Conservation (phyloP, 2,113 vertebrate genomes). For the Tichodroma muraria region DNA sequence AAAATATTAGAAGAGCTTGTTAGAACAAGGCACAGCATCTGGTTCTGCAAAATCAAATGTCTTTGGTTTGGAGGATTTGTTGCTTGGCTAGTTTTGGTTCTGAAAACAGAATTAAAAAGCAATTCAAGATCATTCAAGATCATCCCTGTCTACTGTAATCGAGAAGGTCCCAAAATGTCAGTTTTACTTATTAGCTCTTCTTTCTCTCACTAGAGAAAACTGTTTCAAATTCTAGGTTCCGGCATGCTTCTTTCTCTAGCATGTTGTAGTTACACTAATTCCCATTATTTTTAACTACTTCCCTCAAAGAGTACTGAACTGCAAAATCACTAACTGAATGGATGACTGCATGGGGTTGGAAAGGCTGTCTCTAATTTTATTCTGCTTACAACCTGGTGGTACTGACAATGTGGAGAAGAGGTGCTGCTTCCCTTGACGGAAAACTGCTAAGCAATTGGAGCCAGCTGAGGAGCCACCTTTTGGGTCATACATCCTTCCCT, state of each 20-base stretch:
- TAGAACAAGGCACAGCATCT: background rate
- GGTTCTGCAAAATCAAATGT: background rate
- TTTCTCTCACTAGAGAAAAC: background rate
- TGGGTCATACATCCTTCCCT: background rate
- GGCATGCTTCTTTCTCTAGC: background rate
- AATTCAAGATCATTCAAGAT: background rate
- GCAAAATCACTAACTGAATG: background rate
- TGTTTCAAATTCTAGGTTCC: background rate
- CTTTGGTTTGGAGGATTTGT: background rate
- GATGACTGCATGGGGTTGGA: background rate
- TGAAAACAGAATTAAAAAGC: background rate
- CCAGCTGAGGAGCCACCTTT: background rate
- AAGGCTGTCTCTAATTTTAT: background rate
- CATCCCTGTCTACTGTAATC: background rate
- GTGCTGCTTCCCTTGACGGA: background rate
- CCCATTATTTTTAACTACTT: background rate
- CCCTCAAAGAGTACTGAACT: background rate
- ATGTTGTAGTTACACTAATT: background rate
- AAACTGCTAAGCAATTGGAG: background rate
- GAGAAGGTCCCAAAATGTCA: background rate
- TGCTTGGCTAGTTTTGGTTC: background rate
- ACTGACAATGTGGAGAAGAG: background rate
- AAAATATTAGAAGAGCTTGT: background rate
- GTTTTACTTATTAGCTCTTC: background rate
- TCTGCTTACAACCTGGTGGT: background rate